Percentiles rank a stretch among this genome's conserved stretches.
These are phyloP conservation scores for Sphinx pinastri DNA, from an alignment of 2,888 invertebrate genomes.

Conservation along the genomic window DNA sequence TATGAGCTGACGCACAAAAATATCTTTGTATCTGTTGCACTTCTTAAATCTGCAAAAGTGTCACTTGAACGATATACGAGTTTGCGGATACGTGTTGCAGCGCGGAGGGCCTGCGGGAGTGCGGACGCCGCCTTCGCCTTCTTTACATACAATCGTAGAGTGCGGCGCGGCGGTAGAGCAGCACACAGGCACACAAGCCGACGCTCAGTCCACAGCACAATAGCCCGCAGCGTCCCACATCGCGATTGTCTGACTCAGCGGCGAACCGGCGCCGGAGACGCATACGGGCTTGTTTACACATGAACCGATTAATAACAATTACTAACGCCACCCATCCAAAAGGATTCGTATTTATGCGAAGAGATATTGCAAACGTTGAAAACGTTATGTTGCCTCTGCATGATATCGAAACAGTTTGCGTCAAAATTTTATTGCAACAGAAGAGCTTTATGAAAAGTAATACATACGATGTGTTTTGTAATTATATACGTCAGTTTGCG, in stretches of 20 bases:
- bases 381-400: conserved; percentile 3
- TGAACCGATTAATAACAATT: conserved; percentile 66
- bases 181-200: conserved; percentile 43
- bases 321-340: conserved; percentile 25
- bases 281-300: conserved; percentile 76
- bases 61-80: conserved; percentile 29
- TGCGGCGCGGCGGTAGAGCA: conserved; percentile 54
- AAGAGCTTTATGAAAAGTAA: conserved; percentile 1
- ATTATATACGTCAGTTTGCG: conserved; percentile 32
- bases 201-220: conserved; percentile 51
- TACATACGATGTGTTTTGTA: conserved; percentile 30
- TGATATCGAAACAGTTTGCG: not conserved
- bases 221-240: conserved; percentile 71
- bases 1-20: not conserved
- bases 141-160: conserved; percentile 80
- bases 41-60: conserved; percentile 39
- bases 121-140: conserved; percentile 73
- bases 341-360: conserved; percentile 20
- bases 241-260: conserved; percentile 75
- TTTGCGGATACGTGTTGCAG: conserved; percentile 50
- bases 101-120: conserved; percentile 37
- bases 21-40: conserved; percentile 32
- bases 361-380: conserved; percentile 15
- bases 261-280: conserved; percentile 60
- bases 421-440: conserved; percentile 12